Conservation (phyloP, 2,888 invertebrate species). For the Rapana venosa region DNA sequence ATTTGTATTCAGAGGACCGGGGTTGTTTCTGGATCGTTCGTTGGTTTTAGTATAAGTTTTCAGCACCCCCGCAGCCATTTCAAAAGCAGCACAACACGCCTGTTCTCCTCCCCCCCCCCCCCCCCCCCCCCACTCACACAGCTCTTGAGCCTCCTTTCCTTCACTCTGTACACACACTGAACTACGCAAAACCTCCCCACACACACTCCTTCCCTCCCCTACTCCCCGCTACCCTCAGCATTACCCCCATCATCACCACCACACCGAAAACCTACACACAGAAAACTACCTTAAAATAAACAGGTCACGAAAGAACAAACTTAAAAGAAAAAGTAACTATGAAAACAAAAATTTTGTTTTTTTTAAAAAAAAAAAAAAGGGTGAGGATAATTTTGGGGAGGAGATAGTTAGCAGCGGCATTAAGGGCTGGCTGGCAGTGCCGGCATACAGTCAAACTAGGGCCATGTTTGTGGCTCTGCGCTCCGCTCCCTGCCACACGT, state of each 20-base stretch:
- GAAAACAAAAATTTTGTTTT: background rate
- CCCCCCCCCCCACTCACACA: background rate
- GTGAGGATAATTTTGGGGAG: background rate
- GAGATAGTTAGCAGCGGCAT: conserved; percentile 16
- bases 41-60: too few relatives aligned
- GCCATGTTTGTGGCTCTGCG: conserved; percentile 25
- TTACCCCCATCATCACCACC: background rate
- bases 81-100: too few relatives aligned
- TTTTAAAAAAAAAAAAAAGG: background rate
- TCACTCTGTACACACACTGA: too few relatives aligned
- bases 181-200: background rate
- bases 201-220: background rate
- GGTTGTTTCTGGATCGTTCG: too few relatives aligned
- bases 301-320: background rate
- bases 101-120: background rate
- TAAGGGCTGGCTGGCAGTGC: background rate
- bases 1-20: too few relatives aligned
- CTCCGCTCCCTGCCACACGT: background rate
- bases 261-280: background rate
- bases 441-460: background rate
- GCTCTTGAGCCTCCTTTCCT: too few relatives aligned
- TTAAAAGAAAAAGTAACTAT: background rate
- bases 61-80: too few relatives aligned
- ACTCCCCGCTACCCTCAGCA: background rate
- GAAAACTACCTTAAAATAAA: background rate